Conservation (phyloP, 1,140 invertebrate genomes). For the Drosophila asahinai region DNA sequence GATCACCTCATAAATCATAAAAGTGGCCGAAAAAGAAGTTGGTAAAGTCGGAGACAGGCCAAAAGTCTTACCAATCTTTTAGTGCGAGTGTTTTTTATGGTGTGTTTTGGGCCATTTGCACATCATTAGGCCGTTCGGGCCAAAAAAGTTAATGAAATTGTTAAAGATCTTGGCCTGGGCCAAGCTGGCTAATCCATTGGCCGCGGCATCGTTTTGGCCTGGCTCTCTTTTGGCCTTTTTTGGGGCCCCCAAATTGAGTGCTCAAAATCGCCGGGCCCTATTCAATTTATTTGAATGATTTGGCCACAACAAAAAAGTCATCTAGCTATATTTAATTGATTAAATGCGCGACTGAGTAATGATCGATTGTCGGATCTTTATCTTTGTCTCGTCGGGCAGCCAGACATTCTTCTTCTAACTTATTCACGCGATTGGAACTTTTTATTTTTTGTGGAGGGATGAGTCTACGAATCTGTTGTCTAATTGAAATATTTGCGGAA, state of each 20-base stretch:
- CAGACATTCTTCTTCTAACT: slow-evolving; percentile 22
- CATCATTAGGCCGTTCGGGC: slow-evolving; percentile 45
- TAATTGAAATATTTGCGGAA: slow-evolving; percentile 27
- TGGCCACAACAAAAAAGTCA: slow-evolving; percentile 37
- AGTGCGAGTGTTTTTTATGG: slow-evolving; percentile 45
- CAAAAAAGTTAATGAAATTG: slow-evolving; percentile 52
- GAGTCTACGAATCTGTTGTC: slow-evolving; percentile 4
- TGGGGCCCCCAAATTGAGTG: slow-evolving; percentile 25
- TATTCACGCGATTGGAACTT: slow-evolving; percentile 22
- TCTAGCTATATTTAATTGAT: slow-evolving; percentile 49
- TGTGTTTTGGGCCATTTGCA: slow-evolving; percentile 53
- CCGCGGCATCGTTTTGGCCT: slow-evolving; percentile 20
- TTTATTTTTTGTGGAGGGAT: not conserved
- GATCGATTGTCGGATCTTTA: slow-evolving; percentile 48
- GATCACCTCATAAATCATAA: slow-evolving; percentile 61
- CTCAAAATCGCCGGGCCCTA: slow-evolving; percentile 28
- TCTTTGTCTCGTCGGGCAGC: slow-evolving; percentile 33
- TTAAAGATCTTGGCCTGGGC: slow-evolving; percentile 40
- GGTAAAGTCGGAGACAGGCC: slow-evolving; percentile 22
- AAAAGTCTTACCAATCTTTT: slow-evolving; percentile 36
- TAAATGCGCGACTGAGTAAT: slow-evolving; percentile 35
- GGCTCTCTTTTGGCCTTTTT: slow-evolving; percentile 1
- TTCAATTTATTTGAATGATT: slow-evolving; percentile 53
- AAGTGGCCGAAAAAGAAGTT: slow-evolving; percentile 55
- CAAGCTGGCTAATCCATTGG: slow-evolving; percentile 40